phyloP scores from a whole-genome alignment of 2,888 invertebrate species.

The Torymus aiolomorphi region DNA sequence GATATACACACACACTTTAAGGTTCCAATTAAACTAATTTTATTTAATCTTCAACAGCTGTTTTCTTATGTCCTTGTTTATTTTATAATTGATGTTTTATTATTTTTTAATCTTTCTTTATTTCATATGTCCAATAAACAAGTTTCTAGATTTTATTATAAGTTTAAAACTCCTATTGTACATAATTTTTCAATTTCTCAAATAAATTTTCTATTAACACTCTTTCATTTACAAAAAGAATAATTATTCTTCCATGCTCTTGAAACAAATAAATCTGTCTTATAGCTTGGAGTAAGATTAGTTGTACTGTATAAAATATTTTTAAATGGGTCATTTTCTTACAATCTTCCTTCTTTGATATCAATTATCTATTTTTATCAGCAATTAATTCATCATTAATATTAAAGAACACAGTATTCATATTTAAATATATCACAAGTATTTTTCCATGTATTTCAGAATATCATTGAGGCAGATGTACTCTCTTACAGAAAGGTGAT shows the following conservation, averaged over 20 bases:
- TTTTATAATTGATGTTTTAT: conserved; percentile 16
- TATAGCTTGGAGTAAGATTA: no score
- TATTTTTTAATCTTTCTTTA: conserved; percentile 22
- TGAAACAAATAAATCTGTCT: no score
- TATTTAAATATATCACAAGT: background rate
- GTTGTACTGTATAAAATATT: no score
- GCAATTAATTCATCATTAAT: background rate
- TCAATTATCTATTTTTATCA: background rate
- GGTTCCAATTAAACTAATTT: background rate
- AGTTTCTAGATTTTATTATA: conserved; percentile 7
- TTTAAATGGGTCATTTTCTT: no score
- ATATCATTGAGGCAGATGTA: conserved; percentile 24
- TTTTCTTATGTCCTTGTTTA: conserved; percentile 25
- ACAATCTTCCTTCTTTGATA: no score
- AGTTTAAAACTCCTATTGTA: background rate
- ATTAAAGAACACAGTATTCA: background rate
- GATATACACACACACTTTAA: no score
- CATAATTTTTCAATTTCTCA: no score
- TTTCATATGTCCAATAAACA: conserved; percentile 15
- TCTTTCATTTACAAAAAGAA: no score
- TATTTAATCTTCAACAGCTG: conserved; percentile 31
- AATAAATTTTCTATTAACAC: no score
- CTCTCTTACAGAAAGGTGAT: conserved; percentile 42
- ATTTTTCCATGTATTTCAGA: conserved; percentile 24
- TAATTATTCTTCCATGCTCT: no score